Conservation (phyloP, 2,113 vertebrate genomes). For the Lophochroa leadbeateri region DNA sequence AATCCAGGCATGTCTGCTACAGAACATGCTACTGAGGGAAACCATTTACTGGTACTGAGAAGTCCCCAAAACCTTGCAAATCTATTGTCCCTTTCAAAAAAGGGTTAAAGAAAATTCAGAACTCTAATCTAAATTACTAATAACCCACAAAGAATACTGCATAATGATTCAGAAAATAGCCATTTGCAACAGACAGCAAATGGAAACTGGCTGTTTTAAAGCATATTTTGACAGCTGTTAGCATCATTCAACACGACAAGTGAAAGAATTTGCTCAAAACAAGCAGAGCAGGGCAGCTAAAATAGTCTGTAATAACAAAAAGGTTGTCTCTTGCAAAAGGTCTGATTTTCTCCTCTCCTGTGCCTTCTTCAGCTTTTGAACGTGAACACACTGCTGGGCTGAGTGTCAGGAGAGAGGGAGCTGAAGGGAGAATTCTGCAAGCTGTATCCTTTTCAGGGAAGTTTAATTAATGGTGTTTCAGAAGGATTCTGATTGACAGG, state of each 20-base stretch:
- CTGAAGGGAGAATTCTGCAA: not conserved
- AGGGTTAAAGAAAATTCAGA: not conserved
- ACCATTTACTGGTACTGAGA: not conserved
- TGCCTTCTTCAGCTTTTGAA: slow-evolving; percentile 8
- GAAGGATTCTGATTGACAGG: slow-evolving; percentile 31
- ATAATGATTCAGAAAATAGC: not conserved
- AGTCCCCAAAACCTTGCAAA: not conserved
- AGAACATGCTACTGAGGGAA: not conserved
- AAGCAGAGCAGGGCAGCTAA: slow-evolving; percentile 23
- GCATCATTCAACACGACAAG: slow-evolving; percentile 26
- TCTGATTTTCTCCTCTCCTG: not conserved
- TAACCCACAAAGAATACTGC: not conserved
- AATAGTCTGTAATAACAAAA: slow-evolving; percentile 47
- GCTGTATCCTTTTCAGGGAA: not conserved
- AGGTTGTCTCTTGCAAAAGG: not conserved
- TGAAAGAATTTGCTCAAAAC: slow-evolving; percentile 61
- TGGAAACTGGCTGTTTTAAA: slow-evolving; percentile 42
- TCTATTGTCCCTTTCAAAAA: not conserved
- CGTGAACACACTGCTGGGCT: not conserved
- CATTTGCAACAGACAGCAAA: slow-evolving; percentile 26
- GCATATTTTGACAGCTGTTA: slow-evolving; percentile 59
- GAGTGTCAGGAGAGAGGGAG: not conserved
- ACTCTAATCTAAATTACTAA: slow-evolving; percentile 5
- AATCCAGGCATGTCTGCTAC: not conserved
- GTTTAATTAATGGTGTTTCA: slow-evolving; percentile 26